Percentiles rank a stretch among this genome's conserved stretches.
Conservation (phyloP, 2,888 invertebrate species). For the Rhingia campestris region DNA sequence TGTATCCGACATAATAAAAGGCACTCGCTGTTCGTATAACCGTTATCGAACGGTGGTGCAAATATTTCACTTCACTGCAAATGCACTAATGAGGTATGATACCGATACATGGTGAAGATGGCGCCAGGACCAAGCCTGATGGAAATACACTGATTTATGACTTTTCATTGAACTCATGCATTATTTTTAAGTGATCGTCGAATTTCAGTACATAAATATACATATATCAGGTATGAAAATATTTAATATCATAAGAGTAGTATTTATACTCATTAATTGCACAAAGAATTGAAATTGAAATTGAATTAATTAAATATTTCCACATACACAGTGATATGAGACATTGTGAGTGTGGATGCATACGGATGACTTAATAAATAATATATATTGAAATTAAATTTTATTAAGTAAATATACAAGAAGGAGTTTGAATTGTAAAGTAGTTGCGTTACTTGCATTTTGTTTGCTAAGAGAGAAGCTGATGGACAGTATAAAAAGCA, state of each 20-base stretch:
- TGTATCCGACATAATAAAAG: conserved; percentile 17
- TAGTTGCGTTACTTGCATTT: no score
- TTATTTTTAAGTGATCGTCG: neutral
- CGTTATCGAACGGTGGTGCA: conserved; percentile 27
- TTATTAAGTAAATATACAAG: no score
- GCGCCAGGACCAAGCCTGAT: neutral
- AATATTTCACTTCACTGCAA: conserved; percentile 28
- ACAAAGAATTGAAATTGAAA: neutral
- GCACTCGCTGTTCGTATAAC: conserved; percentile 14
- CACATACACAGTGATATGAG: no score
- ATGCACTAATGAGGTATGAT: conserved; percentile 45
- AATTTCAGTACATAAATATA: neutral
- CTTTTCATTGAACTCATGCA: neutral
- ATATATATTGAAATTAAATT: no score
- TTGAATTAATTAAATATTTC: no score
- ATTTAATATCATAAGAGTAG: neutral
- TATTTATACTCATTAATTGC: conserved; percentile 17
- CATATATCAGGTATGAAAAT: neutral
- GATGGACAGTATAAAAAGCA: no score
- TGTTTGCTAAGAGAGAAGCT: no score
- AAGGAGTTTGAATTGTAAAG: no score
- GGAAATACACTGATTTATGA: conserved; percentile 14
- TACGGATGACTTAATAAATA: no score
- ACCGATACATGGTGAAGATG: conserved; percentile 1
- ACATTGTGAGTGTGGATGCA: no score